A percentile compares a stretch with the other conserved stretches of the same genome.
Evolutionary conservation across 2,113 vertebrate genomes (phyloP).

Genomic region (Stomatorhinus ivindoensis): DNA sequence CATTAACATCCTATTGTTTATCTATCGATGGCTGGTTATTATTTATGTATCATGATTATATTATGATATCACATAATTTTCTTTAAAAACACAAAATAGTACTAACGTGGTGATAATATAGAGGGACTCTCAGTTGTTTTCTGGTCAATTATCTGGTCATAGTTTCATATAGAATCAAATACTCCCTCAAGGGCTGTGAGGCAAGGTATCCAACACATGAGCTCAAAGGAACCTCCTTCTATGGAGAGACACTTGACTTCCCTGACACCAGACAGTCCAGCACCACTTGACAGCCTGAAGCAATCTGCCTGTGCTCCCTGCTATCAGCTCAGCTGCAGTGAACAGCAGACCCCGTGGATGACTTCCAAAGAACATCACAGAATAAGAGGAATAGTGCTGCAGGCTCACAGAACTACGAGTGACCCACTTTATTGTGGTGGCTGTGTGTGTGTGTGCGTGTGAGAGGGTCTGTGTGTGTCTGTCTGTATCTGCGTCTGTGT

Average conservation of each 20-base stretch:
- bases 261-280: conserved; percentile 43
- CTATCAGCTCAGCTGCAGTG: conserved; percentile 42
- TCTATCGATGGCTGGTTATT: not conserved
- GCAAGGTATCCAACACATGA: conserved; percentile 18
- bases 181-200: conserved; percentile 33
- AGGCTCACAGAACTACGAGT: not conserved
- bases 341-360: conserved; percentile 42
- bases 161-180: conserved; percentile 16
- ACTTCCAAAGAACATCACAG: conserved; percentile 44
- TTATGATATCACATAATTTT: not conserved
- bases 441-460: not conserved
- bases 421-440: not conserved
- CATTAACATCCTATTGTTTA: not conserved
- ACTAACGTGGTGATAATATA: not conserved
- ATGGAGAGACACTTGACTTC: conserved; percentile 55
- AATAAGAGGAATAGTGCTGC: conserved; percentile 29
- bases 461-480: not conserved
- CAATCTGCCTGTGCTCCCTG: conserved; percentile 33
- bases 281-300: conserved; percentile 18
- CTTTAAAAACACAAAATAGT: not conserved
- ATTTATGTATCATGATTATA: not conserved
- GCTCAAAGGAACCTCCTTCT: conserved; percentile 54
- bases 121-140: not conserved
- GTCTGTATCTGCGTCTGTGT: not conserved
- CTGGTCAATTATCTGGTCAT: not conserved